Base-by-base conservation (phyloP, 2,113 vertebrate species). In the Etia nguti region DNA sequence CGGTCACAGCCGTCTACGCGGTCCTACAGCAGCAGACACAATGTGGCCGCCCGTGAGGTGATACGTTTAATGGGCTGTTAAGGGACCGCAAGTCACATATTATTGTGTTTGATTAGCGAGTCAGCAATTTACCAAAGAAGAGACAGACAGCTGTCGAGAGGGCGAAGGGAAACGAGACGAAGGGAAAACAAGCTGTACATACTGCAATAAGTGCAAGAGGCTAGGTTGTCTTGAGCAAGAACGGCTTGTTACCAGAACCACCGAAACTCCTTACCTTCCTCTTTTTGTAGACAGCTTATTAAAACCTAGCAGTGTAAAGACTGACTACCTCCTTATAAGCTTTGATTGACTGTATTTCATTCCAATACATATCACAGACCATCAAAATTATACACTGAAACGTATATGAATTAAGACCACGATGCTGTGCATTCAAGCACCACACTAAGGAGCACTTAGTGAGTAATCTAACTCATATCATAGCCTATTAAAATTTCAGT, bases 1-100 rank as follows among this genome's bases (percentile, higher is more conserved):
- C 95, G 97, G 96, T 96, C 96, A 96, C 29, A 24, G 2, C 6
- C 12, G 59, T 9, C 79, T 13, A 41, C 4, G 0, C 0, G 6
- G 43, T 50, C 16, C 10, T 29, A 31, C 43, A 48, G 43, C 24
- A 31, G 46, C 29, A 4, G 24, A 43, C 15, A 8, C 46, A 52
- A 10, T 31, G 46, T 50, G 26, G 4, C 26, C 16, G 16, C 26
- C 26, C 6, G 10, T n/a, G 16, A 52, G 46, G 16, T 4, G 26
- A 31, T 31, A 29, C 43, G 10, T 50, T 31, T 77, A 31, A 26
- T 29, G 43, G 70, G 10, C 43, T 31, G 15, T 75, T 29, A 77
- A 48, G 13, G 31, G 52, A 73, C 26, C n/a, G 4, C 26, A n/a
- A 34, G 75, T 55, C 20, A 79, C 50, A 22, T 79, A 34, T 36